Conservation (phyloP, 2,797 vertebrate genomes). For the Eulemur coronatus region DNA sequence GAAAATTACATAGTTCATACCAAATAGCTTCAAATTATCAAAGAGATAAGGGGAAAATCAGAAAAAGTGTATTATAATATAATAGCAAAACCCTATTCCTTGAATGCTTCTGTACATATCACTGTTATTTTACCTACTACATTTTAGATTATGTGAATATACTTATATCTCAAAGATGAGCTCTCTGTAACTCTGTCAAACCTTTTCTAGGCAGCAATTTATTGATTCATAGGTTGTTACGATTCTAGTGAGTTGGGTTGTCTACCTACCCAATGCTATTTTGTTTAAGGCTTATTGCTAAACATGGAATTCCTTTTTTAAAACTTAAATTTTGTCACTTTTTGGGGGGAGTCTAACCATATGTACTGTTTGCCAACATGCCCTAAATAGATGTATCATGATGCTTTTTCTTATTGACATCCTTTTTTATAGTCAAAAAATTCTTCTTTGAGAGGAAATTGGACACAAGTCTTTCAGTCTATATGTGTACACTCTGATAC, state of each 20-base stretch:
- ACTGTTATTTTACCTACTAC: neutral
- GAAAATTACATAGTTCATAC: neutral
- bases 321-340: neutral
- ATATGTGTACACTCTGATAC: neutral
- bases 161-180: neutral
- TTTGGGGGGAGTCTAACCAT: neutral
- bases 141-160: neutral
- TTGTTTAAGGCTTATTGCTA: neutral
- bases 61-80: neutral
- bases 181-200: neutral
- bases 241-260: neutral
- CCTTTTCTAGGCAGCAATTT: neutral
- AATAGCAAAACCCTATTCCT: neutral
- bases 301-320: neutral
- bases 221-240: neutral
- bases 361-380: neutral
- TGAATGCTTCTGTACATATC: neutral
- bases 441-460: neutral
- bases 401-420: neutral
- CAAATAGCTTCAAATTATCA: neutral
- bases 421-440: neutral
- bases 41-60: neutral
- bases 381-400: neutral
- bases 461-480: neutral
- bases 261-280: neutral